Evolutionary conservation across 2,797 vertebrate species (phyloP).

Genomic region (Myotis findleyi): DNA sequence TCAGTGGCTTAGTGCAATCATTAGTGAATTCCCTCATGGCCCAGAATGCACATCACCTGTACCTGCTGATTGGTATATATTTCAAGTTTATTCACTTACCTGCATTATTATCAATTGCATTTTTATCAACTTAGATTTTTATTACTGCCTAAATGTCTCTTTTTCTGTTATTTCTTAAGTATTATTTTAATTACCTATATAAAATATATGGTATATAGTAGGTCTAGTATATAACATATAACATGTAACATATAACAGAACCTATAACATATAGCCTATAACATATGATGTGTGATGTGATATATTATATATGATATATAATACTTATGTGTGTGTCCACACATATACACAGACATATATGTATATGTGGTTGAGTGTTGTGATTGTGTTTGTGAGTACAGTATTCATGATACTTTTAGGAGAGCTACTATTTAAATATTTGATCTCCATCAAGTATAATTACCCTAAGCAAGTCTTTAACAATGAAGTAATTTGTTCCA

Average conservation of each 20-base stretch:
- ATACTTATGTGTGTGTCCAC: background rate
- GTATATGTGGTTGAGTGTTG: background rate
- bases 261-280: too few species aligned
- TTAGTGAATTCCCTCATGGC: constrained; percentile 70
- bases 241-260: too few species aligned
- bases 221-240: background rate
- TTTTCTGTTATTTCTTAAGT: constrained; percentile 36
- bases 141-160: constrained; percentile 43
- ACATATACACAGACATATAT: background rate
- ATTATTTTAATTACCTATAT: constrained; percentile 13
- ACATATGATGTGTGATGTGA: background rate
- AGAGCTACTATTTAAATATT: constrained; percentile 63
- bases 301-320: background rate
- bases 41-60: constrained; percentile 59
- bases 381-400: background rate
- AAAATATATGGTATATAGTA: background rate
- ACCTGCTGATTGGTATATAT: constrained; percentile 57
- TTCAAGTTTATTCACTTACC: constrained; percentile 47
- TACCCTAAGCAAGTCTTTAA: constrained; percentile 45
- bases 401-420: constrained; percentile 31
- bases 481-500: constrained; percentile 55
- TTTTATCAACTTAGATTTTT: constrained; percentile 52
- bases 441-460: constrained; percentile 53
- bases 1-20: constrained; percentile 62
- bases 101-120: constrained; percentile 44